Evolutionary conservation across 2,113 vertebrate species (phyloP), one percentile per base, ranked within the genome.

Genomic region (Albula goreensis): DNA sequence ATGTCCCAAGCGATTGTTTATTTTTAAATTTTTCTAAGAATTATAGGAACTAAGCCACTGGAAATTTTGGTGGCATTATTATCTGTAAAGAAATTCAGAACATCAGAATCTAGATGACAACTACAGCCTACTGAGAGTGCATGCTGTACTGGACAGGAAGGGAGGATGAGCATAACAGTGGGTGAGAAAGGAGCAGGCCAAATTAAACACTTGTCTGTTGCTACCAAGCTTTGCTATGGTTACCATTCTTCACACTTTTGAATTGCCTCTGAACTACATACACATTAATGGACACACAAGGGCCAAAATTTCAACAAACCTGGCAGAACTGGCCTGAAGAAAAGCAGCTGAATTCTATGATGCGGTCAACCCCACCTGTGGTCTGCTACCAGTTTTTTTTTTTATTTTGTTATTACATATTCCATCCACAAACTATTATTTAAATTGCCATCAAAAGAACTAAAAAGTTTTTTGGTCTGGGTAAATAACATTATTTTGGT

Each of bases 91-190:
- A 5, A n/a, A 25, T n/a, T 17, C 2, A 70, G 70, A 6, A 74
- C 22, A 25, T 74, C 8, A 74, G 22, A 74, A n/a, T 22, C 63
- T n/a, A 70, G 19, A 70, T 17, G 5, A n/a, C 13, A 74, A 11
- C 51, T 22, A 41, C 31, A 25, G 52, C 22, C 31, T n/a, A 15
- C 10, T 25, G 22, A 84, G 70, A 78, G 83, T 53, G 50, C 50
- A 19, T 41, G 50, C 25, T 22, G 5, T 7, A 74, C 7, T 25
- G 25, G 74, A 19, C 2, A 86, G 83, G 88, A 78, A 88, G 87
- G 84, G 85, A 89, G 87, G 86, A 88, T 81, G 88, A 56, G 49
- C 77, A 74, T 81, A 83, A 89, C 77, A 60, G 12, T 85, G 70
- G 63, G 85, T 82, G 86, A 85, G 81, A 87, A 84, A 85, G 60